Percentiles rank a stretch among this genome's conserved stretches.
Conservation (phyloP, 2,888 invertebrate species). For the Mantis religiosa region DNA sequence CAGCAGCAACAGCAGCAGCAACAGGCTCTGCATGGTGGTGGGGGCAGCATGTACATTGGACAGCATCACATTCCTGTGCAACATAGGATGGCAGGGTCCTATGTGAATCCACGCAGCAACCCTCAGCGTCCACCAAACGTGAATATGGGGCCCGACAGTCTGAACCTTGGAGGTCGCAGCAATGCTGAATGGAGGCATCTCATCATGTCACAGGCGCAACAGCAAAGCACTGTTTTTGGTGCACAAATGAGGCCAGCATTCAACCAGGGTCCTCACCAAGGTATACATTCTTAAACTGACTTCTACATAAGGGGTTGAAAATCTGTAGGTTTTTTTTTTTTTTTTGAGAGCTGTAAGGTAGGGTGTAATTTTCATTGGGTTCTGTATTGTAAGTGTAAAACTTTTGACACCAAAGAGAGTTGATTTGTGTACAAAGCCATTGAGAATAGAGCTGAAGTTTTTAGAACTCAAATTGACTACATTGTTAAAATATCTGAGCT, state of each 20-base stretch:
- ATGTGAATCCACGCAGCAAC: constrained; percentile 40
- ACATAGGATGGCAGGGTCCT: constrained; percentile 42
- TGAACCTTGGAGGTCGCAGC: constrained; percentile 49
- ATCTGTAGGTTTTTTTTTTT: too few relatives aligned
- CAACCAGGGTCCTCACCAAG: constrained; percentile 49
- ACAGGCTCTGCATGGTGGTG: constrained; percentile 36
- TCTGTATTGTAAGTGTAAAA: too few relatives aligned
- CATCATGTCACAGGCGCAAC: constrained; percentile 56
- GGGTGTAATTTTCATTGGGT: too few relatives aligned
- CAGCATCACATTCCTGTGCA: constrained; percentile 37
- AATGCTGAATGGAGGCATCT: constrained; percentile 60
- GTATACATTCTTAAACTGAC: constrained; percentile 33
- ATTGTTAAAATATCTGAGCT: too few relatives aligned
- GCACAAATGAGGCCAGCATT: constrained; percentile 51
- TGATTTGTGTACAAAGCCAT: too few relatives aligned
- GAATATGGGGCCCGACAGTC: constrained; percentile 52
- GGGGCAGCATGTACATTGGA: constrained; percentile 40
- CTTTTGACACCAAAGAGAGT: too few relatives aligned
- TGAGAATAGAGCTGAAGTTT: too few relatives aligned
- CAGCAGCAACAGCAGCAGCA: constrained; percentile 43
- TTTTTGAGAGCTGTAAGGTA: too few relatives aligned
- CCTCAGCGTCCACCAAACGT: constrained; percentile 59
- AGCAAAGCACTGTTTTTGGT: constrained; percentile 34
- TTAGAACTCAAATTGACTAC: too few relatives aligned
- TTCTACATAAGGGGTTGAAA: too few relatives aligned